Evolutionary conservation across 2,113 vertebrate species (phyloP).

Genomic region (Corythornis vintsioides): DNA sequence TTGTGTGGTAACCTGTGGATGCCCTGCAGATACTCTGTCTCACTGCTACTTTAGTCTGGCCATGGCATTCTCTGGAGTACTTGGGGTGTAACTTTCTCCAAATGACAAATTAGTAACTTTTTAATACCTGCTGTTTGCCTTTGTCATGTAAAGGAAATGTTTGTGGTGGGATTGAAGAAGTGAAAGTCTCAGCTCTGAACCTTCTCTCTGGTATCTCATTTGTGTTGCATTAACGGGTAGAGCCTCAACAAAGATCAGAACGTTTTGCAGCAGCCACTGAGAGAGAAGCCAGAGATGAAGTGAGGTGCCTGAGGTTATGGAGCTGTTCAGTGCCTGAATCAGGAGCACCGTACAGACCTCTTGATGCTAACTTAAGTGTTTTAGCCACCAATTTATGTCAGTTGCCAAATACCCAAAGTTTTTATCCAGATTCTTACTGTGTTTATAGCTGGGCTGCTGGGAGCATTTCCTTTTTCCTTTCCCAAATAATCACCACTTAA

Average conservation of each 20-base stretch:
- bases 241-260: neutral
- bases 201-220: neutral
- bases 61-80: neutral
- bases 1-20: neutral
- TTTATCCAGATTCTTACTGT: neutral
- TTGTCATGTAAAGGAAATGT: neutral
- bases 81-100: neutral
- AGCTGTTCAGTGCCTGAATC: neutral
- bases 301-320: neutral
- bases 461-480: neutral
- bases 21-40: neutral
- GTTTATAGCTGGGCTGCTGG: neutral
- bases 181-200: neutral
- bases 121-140: neutral
- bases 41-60: neutral
- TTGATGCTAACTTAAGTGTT: neutral
- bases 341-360: neutral
- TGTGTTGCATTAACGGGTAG: rapidly evolving
- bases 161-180: neutral
- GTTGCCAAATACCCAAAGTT: neutral
- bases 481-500: neutral
- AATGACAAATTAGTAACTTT: neutral
- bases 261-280: neutral
- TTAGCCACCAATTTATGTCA: neutral
- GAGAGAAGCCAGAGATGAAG: neutral